Evolutionary conservation across 2,113 vertebrate species (phyloP).

Genomic region (Nothocercus julius): DNA sequence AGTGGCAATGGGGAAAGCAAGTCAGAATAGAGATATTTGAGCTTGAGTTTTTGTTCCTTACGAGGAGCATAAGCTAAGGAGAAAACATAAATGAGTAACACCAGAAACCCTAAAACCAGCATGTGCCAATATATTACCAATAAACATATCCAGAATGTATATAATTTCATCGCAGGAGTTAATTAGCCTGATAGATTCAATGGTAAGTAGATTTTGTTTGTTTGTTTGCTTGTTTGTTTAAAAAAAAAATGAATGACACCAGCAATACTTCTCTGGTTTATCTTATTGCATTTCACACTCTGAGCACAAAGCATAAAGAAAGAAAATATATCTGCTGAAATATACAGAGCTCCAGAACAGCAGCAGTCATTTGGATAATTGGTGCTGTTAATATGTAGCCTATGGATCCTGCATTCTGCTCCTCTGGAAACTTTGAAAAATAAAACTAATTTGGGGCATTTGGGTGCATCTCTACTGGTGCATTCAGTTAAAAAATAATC

Average conservation of each 20-base stretch:
- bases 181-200: background rate
- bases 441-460: conserved; percentile 42
- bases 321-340: background rate
- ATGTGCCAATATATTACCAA: background rate
- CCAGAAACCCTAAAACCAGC: background rate
- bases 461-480: conserved; percentile 8
- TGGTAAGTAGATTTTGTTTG: background rate
- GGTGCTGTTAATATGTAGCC: conserved; percentile 37
- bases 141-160: background rate
- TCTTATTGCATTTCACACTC: conserved; percentile 27
- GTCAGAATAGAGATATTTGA: background rate
- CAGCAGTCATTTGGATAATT: conserved; percentile 4
- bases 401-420: background rate
- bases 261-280: background rate
- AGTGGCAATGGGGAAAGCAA: background rate
- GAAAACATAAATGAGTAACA: background rate
- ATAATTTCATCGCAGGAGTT: background rate
- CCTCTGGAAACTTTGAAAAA: conserved; percentile 40
- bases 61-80: background rate
- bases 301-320: background rate
- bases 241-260: background rate
- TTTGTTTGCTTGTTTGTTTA: too few species aligned
- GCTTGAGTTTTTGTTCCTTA: background rate
- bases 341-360: background rate
- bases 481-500: conserved; percentile 51